These are phyloP conservation scores for Drosophila lini DNA, from an alignment of 1,140 invertebrate genomes.

Conservation along the genomic window DNA sequence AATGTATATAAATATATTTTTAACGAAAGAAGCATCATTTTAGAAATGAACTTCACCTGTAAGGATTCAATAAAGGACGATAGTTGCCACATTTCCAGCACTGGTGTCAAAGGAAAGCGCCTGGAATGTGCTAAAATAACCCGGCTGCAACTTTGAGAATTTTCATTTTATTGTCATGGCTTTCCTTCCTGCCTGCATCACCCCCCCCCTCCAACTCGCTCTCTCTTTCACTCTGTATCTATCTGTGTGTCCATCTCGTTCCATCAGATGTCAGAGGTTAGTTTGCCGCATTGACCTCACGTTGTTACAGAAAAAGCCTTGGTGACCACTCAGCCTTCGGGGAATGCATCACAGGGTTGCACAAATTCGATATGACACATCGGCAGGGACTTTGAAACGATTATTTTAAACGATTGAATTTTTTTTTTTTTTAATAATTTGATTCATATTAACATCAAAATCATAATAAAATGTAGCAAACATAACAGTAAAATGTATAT, in stretches of 20 bases:
- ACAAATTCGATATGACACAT: not conserved
- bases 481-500: too few species aligned
- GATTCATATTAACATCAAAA: too few species aligned
- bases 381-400: not conserved
- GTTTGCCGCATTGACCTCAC: conserved; percentile 76
- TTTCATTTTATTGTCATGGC: conserved; percentile 54
- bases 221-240: not conserved
- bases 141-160: conserved; percentile 65
- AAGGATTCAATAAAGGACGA: not conserved
- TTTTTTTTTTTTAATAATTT: too few species aligned
- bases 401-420: too few species aligned
- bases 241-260: conserved; percentile 6
- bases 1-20: not conserved
- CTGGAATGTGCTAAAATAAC: conserved; percentile 51
- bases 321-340: conserved; percentile 10
- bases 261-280: conserved; percentile 43
- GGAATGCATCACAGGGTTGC: conserved; percentile 7
- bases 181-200: not conserved
- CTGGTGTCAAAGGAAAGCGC: conserved; percentile 5
- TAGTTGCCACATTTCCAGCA: conserved; percentile 17
- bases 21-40: too few species aligned
- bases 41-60: not conserved
- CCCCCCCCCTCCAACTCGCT: not conserved
- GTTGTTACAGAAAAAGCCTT: conserved; percentile 58
- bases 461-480: too few species aligned